These are phyloP conservation scores for Thysanoteuthis rhombus DNA, from an alignment of 2,888 invertebrate genomes.

Conservation along the genomic window DNA sequence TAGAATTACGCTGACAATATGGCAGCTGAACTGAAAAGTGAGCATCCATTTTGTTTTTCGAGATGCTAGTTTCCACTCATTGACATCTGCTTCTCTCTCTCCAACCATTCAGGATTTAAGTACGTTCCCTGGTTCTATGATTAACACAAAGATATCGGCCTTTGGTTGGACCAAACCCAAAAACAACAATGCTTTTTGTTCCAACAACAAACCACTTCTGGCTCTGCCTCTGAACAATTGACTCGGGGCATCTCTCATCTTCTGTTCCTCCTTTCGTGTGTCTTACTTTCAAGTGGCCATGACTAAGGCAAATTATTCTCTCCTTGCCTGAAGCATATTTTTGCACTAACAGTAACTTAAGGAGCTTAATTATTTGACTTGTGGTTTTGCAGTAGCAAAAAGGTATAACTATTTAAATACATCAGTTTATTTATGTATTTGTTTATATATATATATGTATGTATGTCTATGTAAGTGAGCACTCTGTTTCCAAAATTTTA, in stretches of 20 bases:
- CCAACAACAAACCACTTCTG: neutral
- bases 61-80: constrained; percentile 12
- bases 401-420: neutral
- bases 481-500: too few species aligned
- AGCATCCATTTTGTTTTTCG: neutral
- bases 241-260: neutral
- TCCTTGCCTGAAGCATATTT: neutral
- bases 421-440: neutral
- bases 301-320: neutral
- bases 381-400: neutral
- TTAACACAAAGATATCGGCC: neutral
- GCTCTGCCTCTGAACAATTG: neutral
- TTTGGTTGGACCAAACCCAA: neutral
- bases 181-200: constrained; percentile 12
- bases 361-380: neutral
- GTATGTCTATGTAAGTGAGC: too few species aligned
- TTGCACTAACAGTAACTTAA: neutral
- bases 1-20: neutral
- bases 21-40: neutral
- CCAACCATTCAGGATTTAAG: neutral
- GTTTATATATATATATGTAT: too few species aligned
- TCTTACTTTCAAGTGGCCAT: neutral
- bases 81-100: neutral
- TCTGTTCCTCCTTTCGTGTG: neutral
- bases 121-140: neutral